Evolutionary conservation across 1,140 invertebrate species (phyloP).

Genomic region (Atopsyche davidsoni): DNA sequence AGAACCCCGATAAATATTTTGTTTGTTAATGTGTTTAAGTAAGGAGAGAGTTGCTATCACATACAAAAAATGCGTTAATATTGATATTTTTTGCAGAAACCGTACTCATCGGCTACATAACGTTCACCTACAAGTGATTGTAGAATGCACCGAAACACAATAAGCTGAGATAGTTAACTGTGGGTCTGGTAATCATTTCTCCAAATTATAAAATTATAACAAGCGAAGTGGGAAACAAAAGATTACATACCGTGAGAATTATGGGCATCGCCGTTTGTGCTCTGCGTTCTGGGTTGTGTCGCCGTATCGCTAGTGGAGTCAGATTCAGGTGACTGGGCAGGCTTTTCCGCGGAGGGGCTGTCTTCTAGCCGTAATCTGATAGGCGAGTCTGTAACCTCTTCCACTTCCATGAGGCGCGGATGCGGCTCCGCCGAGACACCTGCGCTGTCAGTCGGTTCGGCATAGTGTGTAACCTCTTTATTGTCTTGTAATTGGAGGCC

Average conservation of each 20-base stretch:
- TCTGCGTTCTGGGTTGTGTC: neutral
- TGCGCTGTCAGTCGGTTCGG: slow-evolving; percentile 9
- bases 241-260: neutral
- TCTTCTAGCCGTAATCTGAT: slow-evolving; percentile 9
- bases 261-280: neutral
- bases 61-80: no score
- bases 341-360: no score
- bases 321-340: no score
- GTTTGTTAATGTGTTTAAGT: no score
- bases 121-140: no score
- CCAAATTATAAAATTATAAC: neutral
- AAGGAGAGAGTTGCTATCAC: no score
- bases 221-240: neutral
- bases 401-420: neutral
- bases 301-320: no score
- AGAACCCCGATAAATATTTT: no score
- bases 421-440: neutral
- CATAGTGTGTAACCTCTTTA: slow-evolving; percentile 5
- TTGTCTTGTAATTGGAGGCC: slow-evolving; percentile 12
- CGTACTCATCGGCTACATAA: no score
- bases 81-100: no score
- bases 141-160: no score
- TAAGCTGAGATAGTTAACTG: neutral
- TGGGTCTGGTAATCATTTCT: neutral
- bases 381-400: neutral